Evolutionary conservation across 2,888 invertebrate genomes (phyloP), one percentile per base, ranked within the genome.

Genomic region (Ormyrus thymus): DNA sequence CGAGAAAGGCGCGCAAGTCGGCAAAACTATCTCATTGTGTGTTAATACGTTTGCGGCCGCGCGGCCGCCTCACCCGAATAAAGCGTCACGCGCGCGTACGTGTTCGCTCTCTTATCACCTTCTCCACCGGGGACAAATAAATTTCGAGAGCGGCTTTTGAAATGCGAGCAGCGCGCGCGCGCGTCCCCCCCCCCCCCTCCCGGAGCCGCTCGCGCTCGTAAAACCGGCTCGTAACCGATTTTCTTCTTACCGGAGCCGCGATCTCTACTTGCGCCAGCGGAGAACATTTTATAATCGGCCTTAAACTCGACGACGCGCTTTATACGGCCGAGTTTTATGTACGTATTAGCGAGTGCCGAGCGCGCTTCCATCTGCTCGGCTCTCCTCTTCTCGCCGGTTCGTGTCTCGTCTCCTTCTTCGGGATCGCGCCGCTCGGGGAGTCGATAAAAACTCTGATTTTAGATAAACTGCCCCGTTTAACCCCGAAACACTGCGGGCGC

Each of bases 1-100:
- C 45, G 15, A 68, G 46, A 51, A 58, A 61, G 62, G 66, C 78
- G 71, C 64, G 55, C 70, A 58, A 68, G 76, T 61, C 66, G 51
- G 51, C 79, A 76, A 80, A 80, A 90, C 89, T 90, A 90, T 90
- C 89, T 90, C 89, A 90, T 90, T 90, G 90, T 90, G 89, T 90
- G 90, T 89, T 90, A 90, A 90, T 90, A 90, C 86, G 86, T 85
- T 85, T 86, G 84, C 84, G 85, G 85, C 83, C 79, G 84, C 51
- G 84, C 83, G 66, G 72, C 48, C 61, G 70, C 55, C 55, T 77
- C 77, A 80, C 74, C 78, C 72, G 78, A 78, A 81, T 81, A 81
- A 80, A 80, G 80, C 77, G 71, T 75, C 77, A 77, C 86, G 84
- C 29, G 1, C 13, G 51, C 59, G 59, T 59, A 71, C 45, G 51